Evolutionary conservation across 2,888 invertebrate genomes (phyloP).

Genomic region (Sylvicola cinctus): DNA sequence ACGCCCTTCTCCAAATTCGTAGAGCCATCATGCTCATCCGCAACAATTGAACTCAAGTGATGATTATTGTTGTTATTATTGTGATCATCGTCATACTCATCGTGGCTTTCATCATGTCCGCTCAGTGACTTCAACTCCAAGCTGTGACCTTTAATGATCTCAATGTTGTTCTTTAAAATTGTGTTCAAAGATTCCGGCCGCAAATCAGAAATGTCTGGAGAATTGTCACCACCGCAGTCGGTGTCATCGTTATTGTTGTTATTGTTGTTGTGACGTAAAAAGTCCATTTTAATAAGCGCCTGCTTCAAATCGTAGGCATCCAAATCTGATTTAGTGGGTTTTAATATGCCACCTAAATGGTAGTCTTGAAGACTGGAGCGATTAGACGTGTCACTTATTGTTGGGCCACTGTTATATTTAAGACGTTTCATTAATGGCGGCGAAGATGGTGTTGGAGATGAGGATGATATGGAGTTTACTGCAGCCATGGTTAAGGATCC

Average conservation of each 20-base stretch:
- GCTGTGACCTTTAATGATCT: not conserved
- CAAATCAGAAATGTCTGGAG: not conserved
- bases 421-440: not conserved
- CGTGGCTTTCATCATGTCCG: not conserved
- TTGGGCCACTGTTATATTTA: too few species aligned
- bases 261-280: not conserved
- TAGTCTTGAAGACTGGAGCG: too few species aligned
- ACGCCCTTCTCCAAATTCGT: not conserved
- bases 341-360: too few species aligned
- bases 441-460: not conserved
- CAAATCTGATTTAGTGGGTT: too few species aligned
- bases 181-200: not conserved
- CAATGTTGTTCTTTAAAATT: not conserved
- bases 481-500: too few species aligned
- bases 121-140: not conserved
- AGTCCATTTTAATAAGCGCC: not conserved
- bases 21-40: not conserved
- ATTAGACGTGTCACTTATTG: too few species aligned
- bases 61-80: not conserved
- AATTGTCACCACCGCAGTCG: not conserved
- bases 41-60: not conserved
- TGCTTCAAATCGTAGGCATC: not conserved
- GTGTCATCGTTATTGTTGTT: too few species aligned
- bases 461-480: too few species aligned
- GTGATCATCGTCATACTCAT: not conserved